Percentiles rank a stretch among this genome's conserved stretches.
phyloP scores from a whole-genome alignment of 2,113 vertebrate species.

The Formicarius rufipectus region DNA sequence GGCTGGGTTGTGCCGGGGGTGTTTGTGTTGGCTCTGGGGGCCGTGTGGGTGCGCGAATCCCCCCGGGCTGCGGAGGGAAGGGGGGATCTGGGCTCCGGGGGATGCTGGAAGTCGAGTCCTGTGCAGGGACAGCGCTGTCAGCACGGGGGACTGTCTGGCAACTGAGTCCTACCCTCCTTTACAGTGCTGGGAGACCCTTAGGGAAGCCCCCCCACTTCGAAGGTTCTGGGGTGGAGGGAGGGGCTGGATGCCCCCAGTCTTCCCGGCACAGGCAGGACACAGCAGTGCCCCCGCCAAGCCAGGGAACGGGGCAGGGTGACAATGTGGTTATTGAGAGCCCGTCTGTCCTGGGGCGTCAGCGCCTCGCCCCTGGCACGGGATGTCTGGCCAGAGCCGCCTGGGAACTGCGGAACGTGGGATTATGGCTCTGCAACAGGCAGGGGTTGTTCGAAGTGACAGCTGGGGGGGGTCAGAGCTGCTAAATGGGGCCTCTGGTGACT shows the following conservation, averaged over 20 bases:
- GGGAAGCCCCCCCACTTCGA: neutral
- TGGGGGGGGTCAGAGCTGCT: neutral
- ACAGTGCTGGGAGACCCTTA: neutral
- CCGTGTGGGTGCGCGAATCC: neutral
- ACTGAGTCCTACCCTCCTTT: neutral
- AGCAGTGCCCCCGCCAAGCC: neutral
- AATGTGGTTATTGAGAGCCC: slow-evolving; percentile 43
- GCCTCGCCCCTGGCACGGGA: neutral
- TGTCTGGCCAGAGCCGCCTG: neutral
- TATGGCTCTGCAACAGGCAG: neutral
- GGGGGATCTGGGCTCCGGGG: neutral
- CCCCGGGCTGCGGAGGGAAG: neutral
- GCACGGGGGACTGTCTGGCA: neutral
- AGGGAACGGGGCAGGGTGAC: neutral
- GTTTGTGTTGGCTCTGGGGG: neutral
- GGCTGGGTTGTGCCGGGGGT: neutral
- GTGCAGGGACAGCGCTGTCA: neutral
- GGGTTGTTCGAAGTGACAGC: neutral
- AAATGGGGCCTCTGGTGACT: neutral
- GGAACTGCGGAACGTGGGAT: neutral
- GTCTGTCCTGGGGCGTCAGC: neutral
- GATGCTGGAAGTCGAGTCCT: neutral
- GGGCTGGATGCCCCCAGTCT: neutral
- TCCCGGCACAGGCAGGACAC: neutral
- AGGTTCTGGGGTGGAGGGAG: neutral